These are phyloP conservation scores for Chelonus insularis DNA, from an alignment of 1,140 invertebrate genomes.

Conservation along the genomic window DNA sequence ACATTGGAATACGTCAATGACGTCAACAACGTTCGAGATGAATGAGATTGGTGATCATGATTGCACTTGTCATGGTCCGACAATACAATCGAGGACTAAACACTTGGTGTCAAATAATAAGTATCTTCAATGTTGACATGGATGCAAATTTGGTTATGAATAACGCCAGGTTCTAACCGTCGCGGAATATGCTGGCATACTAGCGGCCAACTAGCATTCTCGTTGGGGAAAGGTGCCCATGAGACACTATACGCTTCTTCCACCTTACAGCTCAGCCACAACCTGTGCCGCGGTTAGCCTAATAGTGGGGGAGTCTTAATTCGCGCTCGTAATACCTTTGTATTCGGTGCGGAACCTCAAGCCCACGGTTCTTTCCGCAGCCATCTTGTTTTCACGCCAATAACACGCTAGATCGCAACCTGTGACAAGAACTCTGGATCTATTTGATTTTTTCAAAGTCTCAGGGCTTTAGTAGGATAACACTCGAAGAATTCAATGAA, in stretches of 20 bases:
- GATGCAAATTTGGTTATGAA: constrained; percentile 2
- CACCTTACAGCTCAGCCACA: constrained; percentile 17
- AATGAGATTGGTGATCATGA: not conserved
- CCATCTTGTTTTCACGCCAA: constrained; percentile 17
- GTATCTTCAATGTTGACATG: not conserved
- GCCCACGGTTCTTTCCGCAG: not conserved
- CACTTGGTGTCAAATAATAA: not conserved
- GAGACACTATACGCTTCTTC: constrained; percentile 27
- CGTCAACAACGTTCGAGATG: not conserved
- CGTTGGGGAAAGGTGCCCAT: constrained; percentile 27
- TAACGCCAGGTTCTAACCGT: constrained; percentile 10
- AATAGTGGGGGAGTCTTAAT: constrained; percentile 21
- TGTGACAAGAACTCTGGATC: too few relatives aligned
- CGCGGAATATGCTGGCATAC: constrained; percentile 27
- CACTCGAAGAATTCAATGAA: too few relatives aligned
- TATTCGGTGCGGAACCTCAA: constrained; percentile 14
- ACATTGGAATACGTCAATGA: not conserved
- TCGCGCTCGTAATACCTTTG: constrained; percentile 23
- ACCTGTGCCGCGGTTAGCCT: constrained; percentile 3
- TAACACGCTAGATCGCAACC: too few relatives aligned
- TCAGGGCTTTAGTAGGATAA: too few relatives aligned
- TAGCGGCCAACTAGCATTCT: constrained; percentile 23
- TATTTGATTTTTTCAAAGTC: too few relatives aligned
- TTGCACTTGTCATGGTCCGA: not conserved
- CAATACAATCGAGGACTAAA: not conserved